A percentile compares a stretch with the other conserved stretches of the same genome.
phyloP scores from a whole-genome alignment of 2,888 invertebrate genomes.

The Ennomos fuscantarius region DNA sequence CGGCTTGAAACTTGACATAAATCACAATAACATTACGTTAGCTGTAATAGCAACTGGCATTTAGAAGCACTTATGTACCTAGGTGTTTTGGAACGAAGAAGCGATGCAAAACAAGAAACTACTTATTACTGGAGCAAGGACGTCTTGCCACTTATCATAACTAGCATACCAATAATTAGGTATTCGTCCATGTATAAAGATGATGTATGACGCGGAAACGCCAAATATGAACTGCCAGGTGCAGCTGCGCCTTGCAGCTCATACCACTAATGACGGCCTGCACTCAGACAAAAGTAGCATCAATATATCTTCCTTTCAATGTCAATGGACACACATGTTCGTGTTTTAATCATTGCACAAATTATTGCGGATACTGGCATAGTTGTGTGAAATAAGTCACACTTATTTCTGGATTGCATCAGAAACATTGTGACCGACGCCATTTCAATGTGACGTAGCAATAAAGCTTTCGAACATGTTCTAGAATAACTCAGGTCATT shows the following conservation, averaged over 20 bases:
- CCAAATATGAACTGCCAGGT: slow-evolving; percentile 37
- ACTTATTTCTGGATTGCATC: slow-evolving; percentile 29
- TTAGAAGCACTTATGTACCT: slow-evolving; percentile 10
- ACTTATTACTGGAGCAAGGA: slow-evolving; percentile 44
- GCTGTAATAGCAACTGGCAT: slow-evolving; percentile 19
- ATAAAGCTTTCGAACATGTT: slow-evolving; percentile 37
- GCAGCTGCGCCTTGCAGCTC: slow-evolving; percentile 54
- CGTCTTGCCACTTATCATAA: slow-evolving; percentile 45
- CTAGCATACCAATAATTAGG: slow-evolving; percentile 22
- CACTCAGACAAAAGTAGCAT: slow-evolving; percentile 49
- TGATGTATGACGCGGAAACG: slow-evolving; percentile 47
- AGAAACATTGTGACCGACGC: slow-evolving; percentile 8
- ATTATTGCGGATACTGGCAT: slow-evolving; percentile 35
- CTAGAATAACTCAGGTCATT: slow-evolving; percentile 69
- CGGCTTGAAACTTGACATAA: slow-evolving; percentile 26
- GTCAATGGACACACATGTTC: slow-evolving; percentile 49
- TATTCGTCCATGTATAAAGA: slow-evolving; percentile 34
- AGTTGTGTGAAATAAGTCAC: slow-evolving; percentile 13
- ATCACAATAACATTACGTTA: slow-evolving; percentile 23
- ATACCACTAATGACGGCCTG: slow-evolving; percentile 47
- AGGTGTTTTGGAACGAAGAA: slow-evolving; percentile 21
- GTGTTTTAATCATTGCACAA: slow-evolving; percentile 35
- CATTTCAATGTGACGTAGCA: slow-evolving; percentile 18
- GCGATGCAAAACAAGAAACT: slow-evolving; percentile 24
- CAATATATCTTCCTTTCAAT: slow-evolving; percentile 60